Base-by-base conservation (phyloP, 2,113 vertebrate species). In the Pyrgilauda ruficollis region DNA sequence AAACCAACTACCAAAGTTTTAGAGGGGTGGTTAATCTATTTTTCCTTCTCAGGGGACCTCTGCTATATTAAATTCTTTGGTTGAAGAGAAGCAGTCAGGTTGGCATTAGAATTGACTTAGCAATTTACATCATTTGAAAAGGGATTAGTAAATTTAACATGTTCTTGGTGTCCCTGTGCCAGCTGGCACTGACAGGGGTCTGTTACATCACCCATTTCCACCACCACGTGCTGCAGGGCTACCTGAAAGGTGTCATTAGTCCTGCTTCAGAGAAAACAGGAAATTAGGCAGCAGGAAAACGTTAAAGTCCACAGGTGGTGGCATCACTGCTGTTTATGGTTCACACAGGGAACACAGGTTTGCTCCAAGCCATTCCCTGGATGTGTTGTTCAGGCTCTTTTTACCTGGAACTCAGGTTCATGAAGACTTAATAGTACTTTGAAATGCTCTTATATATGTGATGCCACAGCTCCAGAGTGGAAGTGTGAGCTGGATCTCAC, bases 1-100 rank as follows among this genome's bases (percentile, higher is more conserved):
- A 97, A 97, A 90, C 24, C 82, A 92, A 67, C 84, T 90, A 87
- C 84, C 93, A 89, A 95, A 95, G 87, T 88, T 95, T 95, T 93
- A 35, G 68, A 49, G 52, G 46, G 63, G 12, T 70, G 76, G 11
- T 75, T 91, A 96, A 92, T 88, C 59, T 92, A 59, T 93, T 97
- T 97, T 90, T 62, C 53, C 80, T 87, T 93, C 94, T 96, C 82
- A 15, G 68, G 93, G 92, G 95, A 96, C 50, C 67, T 93, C 44
- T 94, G 83, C 47, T 96, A 62, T 95, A 86, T 93, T 87, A 92
- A 89, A 90, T 87, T 95, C 70, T 95, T 95, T 79, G 73, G 87
- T 53, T 87, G 47, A 61, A 50, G 70, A 73, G 88, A 87, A 93
- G 74, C 61, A 61, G 70, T 79, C 96, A 89, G 90, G 74, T 91